phyloP scores from a whole-genome alignment of 2,797 vertebrate genomes.

The Parambassis ranga region DNA sequence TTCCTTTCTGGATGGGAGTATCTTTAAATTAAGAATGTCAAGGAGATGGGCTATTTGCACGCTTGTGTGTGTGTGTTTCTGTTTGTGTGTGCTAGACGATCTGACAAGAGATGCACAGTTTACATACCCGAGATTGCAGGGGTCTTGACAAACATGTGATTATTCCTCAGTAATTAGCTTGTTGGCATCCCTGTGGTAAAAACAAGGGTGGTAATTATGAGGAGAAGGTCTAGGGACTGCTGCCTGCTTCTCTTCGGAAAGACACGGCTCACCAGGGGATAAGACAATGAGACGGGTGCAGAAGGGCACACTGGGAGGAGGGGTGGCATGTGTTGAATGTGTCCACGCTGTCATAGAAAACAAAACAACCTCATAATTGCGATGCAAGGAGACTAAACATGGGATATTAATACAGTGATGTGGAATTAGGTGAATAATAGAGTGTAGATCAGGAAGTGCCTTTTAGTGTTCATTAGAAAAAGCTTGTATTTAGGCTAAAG shows the following conservation, averaged over 20 bases:
- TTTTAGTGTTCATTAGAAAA: constrained; percentile 18
- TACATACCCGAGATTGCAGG: constrained; percentile 64
- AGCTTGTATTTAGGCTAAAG: neutral
- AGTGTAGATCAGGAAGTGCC: constrained; percentile 13
- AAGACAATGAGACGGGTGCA: constrained; percentile 61
- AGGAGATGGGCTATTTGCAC: neutral
- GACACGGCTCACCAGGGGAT: constrained; percentile 70
- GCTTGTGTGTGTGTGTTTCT: too few species aligned
- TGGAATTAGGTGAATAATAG: constrained; percentile 42
- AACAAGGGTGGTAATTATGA: constrained; percentile 78
- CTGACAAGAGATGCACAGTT: constrained; percentile 62
- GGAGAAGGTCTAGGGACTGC: constrained; percentile 68
- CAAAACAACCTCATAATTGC: constrained; percentile 65
- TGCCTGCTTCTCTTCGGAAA: constrained; percentile 57
- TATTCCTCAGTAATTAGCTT: constrained; percentile 79
- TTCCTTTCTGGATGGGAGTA: constrained; percentile 5
- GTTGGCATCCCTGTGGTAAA: constrained; percentile 70
- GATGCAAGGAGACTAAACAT: constrained; percentile 37
- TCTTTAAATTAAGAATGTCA: constrained; percentile 2
- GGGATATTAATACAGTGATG: constrained; percentile 19
- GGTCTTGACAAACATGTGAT: constrained; percentile 82
- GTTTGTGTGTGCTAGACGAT: constrained; percentile 31
- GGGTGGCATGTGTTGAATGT: constrained; percentile 60
- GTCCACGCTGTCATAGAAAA: constrained; percentile 58
- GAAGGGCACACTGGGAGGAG: constrained; percentile 43